These are phyloP conservation scores for Sisor rabdophorus DNA, from an alignment of 2,113 vertebrate genomes.

Conservation along the genomic window DNA sequence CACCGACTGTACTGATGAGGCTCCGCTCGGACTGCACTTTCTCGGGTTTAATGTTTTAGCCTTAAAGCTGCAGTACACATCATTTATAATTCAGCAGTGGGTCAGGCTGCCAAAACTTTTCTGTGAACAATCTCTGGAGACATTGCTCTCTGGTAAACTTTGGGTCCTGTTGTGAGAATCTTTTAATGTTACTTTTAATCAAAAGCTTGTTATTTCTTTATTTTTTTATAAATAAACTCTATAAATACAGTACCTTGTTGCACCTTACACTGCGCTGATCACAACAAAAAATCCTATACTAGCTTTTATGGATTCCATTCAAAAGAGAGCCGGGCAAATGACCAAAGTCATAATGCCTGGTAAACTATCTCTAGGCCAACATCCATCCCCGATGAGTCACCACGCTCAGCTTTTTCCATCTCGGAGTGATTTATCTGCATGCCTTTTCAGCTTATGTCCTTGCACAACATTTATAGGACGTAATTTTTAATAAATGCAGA, in stretches of 20 bases:
- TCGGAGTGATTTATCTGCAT: slow-evolving; percentile 32
- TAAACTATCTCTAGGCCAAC: slow-evolving; percentile 1
- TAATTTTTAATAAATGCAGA: neutral
- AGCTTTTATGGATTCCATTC: no score
- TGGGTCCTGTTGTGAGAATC: neutral
- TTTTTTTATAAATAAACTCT: neutral
- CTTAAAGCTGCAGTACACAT: slow-evolving; percentile 4
- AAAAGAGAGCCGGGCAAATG: neutral
- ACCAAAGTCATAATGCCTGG: slow-evolving; percentile 4
- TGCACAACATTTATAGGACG: neutral
- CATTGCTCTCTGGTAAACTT: neutral
- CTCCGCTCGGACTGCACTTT: neutral
- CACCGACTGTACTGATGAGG: neutral
- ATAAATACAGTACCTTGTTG: neutral
- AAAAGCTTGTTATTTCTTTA: neutral
- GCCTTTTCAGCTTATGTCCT: neutral
- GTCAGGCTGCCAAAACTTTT: slow-evolving; percentile 33
- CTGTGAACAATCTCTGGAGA: slow-evolving; percentile 13
- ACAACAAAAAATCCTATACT: neutral
- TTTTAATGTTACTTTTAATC: slow-evolving; percentile 30
- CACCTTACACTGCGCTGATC: neutral
- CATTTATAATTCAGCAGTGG: slow-evolving; percentile 43
- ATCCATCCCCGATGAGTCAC: slow-evolving; percentile 7
- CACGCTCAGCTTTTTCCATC: slow-evolving; percentile 17
- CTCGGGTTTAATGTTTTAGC: neutral